phyloP scores from a whole-genome alignment of 2,888 invertebrate species.

The Oscheius onirici region DNA sequence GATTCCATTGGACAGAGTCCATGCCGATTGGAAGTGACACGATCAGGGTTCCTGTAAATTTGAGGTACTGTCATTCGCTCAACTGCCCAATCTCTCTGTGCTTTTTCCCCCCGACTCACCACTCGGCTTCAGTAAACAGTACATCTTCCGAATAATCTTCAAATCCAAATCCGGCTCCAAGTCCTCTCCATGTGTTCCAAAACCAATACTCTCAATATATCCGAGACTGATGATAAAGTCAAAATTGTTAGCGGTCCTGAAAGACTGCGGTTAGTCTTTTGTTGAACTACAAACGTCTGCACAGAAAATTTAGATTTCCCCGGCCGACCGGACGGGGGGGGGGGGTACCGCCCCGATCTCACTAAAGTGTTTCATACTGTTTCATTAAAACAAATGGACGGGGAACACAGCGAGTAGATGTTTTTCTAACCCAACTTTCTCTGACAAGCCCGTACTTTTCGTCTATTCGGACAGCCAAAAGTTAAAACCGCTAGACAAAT shows the following conservation, averaged over 20 bases:
- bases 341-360: no score
- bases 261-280: neutral
- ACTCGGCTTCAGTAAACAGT: slow-evolving; percentile 15
- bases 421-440: no score
- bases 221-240: neutral
- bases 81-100: neutral
- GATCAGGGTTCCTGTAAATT: neutral
- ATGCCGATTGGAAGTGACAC: neutral
- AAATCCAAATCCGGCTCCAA: slow-evolving; percentile 17
- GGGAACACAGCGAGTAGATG: no score
- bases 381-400: no score
- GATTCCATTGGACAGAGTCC: neutral
- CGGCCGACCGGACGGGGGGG: no score
- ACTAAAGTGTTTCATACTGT: no score
- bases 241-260: neutral
- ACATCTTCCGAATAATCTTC: neutral
- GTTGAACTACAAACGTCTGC: neutral
- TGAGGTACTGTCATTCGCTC: no score
- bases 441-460: no score
- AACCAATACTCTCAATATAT: slow-evolving; percentile 15
- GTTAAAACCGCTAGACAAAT: no score
- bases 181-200: slow-evolving; percentile 28
- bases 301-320: no score
- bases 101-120: neutral
- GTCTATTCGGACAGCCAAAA: no score